Conservation (phyloP, 2,113 vertebrate species). For the Pelmatolapia mariae region DNA sequence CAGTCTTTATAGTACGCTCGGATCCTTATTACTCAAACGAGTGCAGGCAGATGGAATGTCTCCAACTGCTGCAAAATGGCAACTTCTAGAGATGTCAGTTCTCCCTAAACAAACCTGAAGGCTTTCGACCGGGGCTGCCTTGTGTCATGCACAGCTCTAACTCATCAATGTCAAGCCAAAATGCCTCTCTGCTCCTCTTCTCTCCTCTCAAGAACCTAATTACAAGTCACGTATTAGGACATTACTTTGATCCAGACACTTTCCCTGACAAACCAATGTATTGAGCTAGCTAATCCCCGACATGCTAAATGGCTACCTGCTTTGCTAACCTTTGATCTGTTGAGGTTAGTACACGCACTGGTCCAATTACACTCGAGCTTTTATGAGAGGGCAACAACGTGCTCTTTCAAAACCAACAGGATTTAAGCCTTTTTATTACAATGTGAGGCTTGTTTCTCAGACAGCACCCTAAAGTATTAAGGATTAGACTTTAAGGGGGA, state of each 20-base stretch:
- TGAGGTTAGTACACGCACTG: conserved; percentile 14
- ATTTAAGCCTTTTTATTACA: conserved; percentile 49
- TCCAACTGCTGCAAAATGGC: conserved; percentile 35
- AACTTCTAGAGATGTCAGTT: conserved; percentile 48
- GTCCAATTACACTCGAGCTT: conserved; percentile 46
- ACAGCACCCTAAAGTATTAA: conserved; percentile 22
- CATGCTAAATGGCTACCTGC: conserved; percentile 56
- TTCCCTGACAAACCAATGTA: not conserved
- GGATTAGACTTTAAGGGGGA: conserved; percentile 32
- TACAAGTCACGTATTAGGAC: conserved; percentile 8
- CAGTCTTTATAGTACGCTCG: conserved; percentile 28
- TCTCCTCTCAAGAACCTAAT: not conserved
- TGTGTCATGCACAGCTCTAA: conserved; percentile 55
- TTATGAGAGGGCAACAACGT: conserved; percentile 51
- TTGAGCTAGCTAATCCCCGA: conserved; percentile 48
- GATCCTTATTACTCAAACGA: conserved; percentile 30
- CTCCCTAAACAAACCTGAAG: conserved; percentile 63
- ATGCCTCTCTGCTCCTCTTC: not conserved
- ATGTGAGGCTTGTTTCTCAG: conserved; percentile 26
- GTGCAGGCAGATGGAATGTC: conserved; percentile 44
- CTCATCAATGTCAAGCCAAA: conserved; percentile 30
- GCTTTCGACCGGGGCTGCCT: conserved; percentile 45
- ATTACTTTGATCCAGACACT: conserved; percentile 42
- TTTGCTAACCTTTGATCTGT: conserved; percentile 62
- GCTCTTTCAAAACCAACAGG: conserved; percentile 46